Evolutionary conservation across 2,888 invertebrate species (phyloP), one percentile per base, ranked within the genome.

Genomic region (Eremobia ochroleuca): DNA sequence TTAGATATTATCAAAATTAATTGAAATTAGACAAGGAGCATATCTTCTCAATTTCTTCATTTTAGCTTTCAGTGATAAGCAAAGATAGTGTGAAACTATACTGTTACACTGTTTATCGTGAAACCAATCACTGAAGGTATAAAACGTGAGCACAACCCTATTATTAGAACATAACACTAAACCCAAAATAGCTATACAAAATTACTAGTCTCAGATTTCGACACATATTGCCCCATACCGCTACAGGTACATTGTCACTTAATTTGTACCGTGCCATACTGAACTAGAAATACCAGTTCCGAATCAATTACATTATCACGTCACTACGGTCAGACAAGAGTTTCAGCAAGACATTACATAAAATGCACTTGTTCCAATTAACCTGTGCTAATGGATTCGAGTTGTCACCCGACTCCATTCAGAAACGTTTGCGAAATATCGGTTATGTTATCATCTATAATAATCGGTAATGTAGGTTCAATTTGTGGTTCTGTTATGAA

Each of bases 281-380:
- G 72, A 72, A 89, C 88, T 74, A 70, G 87, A 77, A 73, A 80
- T 79, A 85, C 88, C 73, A 67, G 90, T 89, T 81, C 74, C 64
- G 46, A 85, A 87, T 77, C 74, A 83, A 82, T 84, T 84, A 78
- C 77, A 66, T 77, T 81, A 77, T 72, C 85, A 85, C 85, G 83
- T 79, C 79, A 79, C 81, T 83, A 79, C 34, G 65, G 65, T 52
- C 73, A 73, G 64, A 77, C 72, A 74, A 77, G 69, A 61, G 77
- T 80, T 76, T 79, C 69, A 76, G 87, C 84, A 86, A 86, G 69
- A 67, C 82, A 79, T 92, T 91, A 90, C 81, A 82, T 89, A 90
- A 91, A 89, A 76, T 90, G 89, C 91, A 92, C 92, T 91, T 92
- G 93, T 82, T 87, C 90, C 79, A 84, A 86, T 90, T 91, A 79